Evolutionary conservation across 2,888 invertebrate genomes (phyloP).

Genomic region (Caenorhabditis zanzibari): DNA sequence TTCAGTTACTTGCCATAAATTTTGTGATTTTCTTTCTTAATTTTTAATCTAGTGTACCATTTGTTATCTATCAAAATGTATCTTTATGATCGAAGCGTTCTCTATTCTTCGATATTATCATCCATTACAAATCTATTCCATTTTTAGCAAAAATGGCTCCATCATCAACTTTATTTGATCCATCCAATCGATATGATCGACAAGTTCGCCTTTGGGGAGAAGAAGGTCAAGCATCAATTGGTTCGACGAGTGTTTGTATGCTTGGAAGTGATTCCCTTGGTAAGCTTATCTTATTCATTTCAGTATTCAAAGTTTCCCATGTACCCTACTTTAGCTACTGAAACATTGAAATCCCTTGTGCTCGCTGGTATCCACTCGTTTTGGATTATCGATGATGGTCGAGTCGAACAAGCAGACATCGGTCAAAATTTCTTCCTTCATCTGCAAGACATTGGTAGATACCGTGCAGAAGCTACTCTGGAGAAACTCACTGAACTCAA

Average conservation of each 20-base stretch:
- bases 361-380: slow-evolving; percentile 88
- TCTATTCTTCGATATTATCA: too few species aligned
- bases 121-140: too few species aligned
- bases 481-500: slow-evolving; percentile 79
- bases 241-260: slow-evolving; percentile 93
- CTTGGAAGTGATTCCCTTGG: slow-evolving; percentile 85
- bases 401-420: slow-evolving; percentile 71
- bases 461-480: slow-evolving; percentile 76
- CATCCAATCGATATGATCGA: slow-evolving; percentile 87
- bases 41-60: background rate
- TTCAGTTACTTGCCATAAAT: slow-evolving; percentile 9
- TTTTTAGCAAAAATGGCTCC: slow-evolving; percentile 2
- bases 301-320: background rate
- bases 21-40: background rate
- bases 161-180: slow-evolving; percentile 4
- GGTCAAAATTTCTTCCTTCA: slow-evolving; percentile 93
- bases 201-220: slow-evolving; percentile 96
- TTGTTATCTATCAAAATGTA: background rate
- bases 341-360: slow-evolving; percentile 94
- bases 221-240: slow-evolving; percentile 94
- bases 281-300: slow-evolving; percentile 3
- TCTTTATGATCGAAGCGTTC: too few species aligned
- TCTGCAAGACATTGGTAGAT: slow-evolving; percentile 88
- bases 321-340: slow-evolving; percentile 86
- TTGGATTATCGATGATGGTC: slow-evolving; percentile 84